A percentile compares a stretch with the other conserved stretches of the same genome.
phyloP scores from a whole-genome alignment of 2,888 invertebrate species.

The Rhingia rostrata region DNA sequence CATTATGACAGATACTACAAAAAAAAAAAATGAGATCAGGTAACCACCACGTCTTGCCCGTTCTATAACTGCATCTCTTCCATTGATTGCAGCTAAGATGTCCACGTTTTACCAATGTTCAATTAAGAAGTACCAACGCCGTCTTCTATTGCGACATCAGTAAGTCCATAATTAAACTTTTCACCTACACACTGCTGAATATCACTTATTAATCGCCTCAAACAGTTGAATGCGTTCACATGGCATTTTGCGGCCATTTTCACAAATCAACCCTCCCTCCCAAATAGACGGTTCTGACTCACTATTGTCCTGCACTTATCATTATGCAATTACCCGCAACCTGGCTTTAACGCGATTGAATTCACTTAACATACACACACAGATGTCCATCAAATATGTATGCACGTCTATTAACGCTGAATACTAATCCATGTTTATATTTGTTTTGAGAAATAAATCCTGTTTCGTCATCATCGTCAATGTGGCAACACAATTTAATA shows the following conservation, averaged over 20 bases:
- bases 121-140: constrained; percentile 12
- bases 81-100: too few relatives aligned
- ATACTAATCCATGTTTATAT: neutral
- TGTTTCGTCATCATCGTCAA: neutral
- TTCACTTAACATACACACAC: neutral
- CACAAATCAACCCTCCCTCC: neutral
- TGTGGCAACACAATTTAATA: neutral
- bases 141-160: neutral
- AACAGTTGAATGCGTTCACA: constrained; percentile 34
- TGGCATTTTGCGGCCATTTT: constrained; percentile 5
- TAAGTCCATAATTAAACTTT: constrained; percentile 2
- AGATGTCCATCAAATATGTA: neutral
- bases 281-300: neutral
- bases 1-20: too few relatives aligned
- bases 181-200: neutral
- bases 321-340: constrained; percentile 23
- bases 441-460: too few relatives aligned
- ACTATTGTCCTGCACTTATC: constrained; percentile 4
- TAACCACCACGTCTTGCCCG: too few relatives aligned
- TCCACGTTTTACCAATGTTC: neutral
- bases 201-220: constrained; percentile 1
- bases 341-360: neutral
- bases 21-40: too few relatives aligned
- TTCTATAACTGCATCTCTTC: too few relatives aligned
- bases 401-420: neutral